Conservation (phyloP, 2,113 vertebrate species). For the Ranitomeya imitator region DNA sequence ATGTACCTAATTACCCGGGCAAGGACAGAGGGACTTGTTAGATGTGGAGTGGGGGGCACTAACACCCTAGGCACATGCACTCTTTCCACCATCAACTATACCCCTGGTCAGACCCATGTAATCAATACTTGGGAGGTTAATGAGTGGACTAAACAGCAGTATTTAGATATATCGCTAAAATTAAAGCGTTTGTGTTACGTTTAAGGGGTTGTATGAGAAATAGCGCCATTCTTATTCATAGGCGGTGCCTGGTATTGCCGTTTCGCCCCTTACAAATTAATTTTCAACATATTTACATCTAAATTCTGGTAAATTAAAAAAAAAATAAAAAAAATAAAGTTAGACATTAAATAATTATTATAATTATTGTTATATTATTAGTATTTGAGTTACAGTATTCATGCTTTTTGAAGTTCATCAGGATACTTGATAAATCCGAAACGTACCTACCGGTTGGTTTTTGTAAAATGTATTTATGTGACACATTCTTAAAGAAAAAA, state of each 20-base stretch:
- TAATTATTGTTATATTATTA: background rate
- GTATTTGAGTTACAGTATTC: background rate
- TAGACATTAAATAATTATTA: background rate
- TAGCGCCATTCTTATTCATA: background rate
- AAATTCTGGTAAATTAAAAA: background rate
- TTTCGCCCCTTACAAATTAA: background rate
- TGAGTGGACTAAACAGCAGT: background rate
- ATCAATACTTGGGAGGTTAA: background rate
- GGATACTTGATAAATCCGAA: conserved; percentile 39
- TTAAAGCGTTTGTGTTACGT: background rate
- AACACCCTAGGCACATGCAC: background rate
- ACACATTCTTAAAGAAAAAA: conserved; percentile 13
- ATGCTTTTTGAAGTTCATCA: conserved; percentile 50
- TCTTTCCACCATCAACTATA: background rate
- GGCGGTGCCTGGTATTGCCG: background rate
- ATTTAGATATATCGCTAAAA: background rate
- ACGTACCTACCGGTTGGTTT: conserved; percentile 40
- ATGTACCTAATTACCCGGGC: background rate
- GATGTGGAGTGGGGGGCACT: background rate
- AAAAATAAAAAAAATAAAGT: background rate
- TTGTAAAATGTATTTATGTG: conserved; percentile 53
- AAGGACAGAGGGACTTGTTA: background rate
- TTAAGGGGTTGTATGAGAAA: background rate
- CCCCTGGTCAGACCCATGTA: background rate
- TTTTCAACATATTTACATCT: background rate